phyloP scores from a whole-genome alignment of 2,797 vertebrate species.

The Schizopygopsis pylzovi region DNA sequence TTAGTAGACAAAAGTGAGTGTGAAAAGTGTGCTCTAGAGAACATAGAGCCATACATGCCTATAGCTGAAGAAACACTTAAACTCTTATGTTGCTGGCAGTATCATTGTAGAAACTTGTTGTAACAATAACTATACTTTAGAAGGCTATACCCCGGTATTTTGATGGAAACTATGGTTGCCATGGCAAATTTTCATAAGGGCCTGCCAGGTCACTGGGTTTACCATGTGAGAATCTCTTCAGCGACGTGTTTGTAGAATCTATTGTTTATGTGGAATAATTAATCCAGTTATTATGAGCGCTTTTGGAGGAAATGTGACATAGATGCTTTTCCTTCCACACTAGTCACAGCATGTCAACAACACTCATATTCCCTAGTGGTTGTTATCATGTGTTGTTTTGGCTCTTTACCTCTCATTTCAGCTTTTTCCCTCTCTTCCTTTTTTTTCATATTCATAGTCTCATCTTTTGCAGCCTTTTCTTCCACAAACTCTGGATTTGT shows the following conservation, averaged over 20 bases:
- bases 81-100: background rate
- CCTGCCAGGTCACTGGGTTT: slow-evolving; percentile 22
- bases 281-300: slow-evolving; percentile 52
- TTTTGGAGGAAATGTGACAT: slow-evolving; percentile 38
- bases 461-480: background rate
- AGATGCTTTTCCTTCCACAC: slow-evolving; percentile 39
- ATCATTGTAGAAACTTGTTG: background rate
- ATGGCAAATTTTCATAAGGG: slow-evolving; percentile 8
- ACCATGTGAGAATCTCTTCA: slow-evolving; percentile 13
- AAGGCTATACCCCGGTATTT: background rate
- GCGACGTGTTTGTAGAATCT: slow-evolving; percentile 33
- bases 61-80: background rate
- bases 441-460: slow-evolving; percentile 8
- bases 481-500: slow-evolving; percentile 19
- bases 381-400: slow-evolving; percentile 51
- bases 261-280: slow-evolving; percentile 33
- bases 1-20: slow-evolving; percentile 1
- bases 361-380: slow-evolving; percentile 39
- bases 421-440: slow-evolving; percentile 22
- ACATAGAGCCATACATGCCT: background rate
- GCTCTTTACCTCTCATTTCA: slow-evolving; percentile 33
- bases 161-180: slow-evolving; percentile 28
- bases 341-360: slow-evolving; percentile 41
- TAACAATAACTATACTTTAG: background rate
- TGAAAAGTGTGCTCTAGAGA: background rate